A percentile compares a stretch with the other conserved stretches of the same genome.
These are phyloP conservation scores for Trachelipus rathkii DNA, from an alignment of 1,140 invertebrate species.

Conservation along the genomic window DNA sequence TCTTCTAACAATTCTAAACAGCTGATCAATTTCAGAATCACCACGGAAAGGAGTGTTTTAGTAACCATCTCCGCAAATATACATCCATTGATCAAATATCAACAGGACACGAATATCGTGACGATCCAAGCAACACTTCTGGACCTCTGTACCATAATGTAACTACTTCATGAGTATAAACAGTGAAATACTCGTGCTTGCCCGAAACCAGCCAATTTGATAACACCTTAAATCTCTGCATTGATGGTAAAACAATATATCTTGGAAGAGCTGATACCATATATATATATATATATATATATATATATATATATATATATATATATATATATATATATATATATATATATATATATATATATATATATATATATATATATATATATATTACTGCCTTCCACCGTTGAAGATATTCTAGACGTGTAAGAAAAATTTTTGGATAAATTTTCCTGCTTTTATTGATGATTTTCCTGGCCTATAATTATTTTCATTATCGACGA, in stretches of 20 bases:
- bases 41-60: constrained; percentile 84
- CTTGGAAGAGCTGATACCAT: constrained; percentile 87
- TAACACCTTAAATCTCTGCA: constrained; percentile 81
- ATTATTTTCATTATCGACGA: too few species aligned
- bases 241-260: constrained; percentile 92
- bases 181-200: constrained; percentile 87
- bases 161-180: constrained; percentile 99
- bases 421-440: too few species aligned
- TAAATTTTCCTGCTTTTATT: too few species aligned
- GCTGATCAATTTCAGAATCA: constrained; percentile 92
- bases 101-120: constrained; percentile 85
- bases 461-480: too few species aligned
- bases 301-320: too few species aligned
- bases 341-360: too few species aligned
- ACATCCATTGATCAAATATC: constrained; percentile 94
- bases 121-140: constrained; percentile 87
- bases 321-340: too few species aligned
- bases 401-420: too few species aligned
- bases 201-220: constrained; percentile 97
- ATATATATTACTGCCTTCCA: too few species aligned
- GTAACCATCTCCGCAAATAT: constrained; percentile 95
- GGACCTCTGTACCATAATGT: constrained; percentile 98
- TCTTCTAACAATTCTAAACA: constrained; percentile 73
- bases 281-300: too few species aligned
- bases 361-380: too few species aligned